Conservation (phyloP, 2,888 invertebrate genomes). For the Mylabris sibirica region DNA sequence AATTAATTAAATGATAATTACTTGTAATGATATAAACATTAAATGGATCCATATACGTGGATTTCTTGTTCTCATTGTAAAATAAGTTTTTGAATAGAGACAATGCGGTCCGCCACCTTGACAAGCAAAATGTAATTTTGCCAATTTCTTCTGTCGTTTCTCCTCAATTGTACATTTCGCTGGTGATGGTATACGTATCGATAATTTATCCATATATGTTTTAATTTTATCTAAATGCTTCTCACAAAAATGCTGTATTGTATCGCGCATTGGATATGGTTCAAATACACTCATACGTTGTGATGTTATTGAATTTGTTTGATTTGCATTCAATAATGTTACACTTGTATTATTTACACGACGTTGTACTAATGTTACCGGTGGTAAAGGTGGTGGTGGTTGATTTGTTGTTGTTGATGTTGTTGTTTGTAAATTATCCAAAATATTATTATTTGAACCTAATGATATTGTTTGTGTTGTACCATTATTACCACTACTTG, state of each 20-base stretch:
- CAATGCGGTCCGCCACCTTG: constrained; percentile 85
- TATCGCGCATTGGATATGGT: constrained; percentile 90
- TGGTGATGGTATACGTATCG: constrained; percentile 85
- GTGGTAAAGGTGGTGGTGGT: constrained; percentile 40
- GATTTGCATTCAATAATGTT: constrained; percentile 72
- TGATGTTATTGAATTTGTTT: constrained; percentile 51
- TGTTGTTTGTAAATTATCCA: constrained; percentile 31
- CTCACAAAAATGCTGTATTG: constrained; percentile 95
- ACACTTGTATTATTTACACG: constrained; percentile 78
- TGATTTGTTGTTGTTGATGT: constrained; percentile 62
- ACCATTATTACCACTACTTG: constrained; percentile 49
- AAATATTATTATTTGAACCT: constrained; percentile 43
- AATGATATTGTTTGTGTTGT: constrained; percentile 57
- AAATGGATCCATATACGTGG: constrained; percentile 94
- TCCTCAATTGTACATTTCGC: constrained; percentile 94
- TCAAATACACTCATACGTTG: constrained; percentile 84
- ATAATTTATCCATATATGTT: constrained; percentile 87
- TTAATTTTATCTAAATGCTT: constrained; percentile 93
- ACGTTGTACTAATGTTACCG: constrained; percentile 70
- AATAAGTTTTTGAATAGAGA: constrained; percentile 81
- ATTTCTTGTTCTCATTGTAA: constrained; percentile 80
- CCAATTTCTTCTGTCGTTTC: constrained; percentile 83
- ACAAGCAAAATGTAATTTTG: constrained; percentile 89
- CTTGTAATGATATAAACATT: constrained; percentile 91
- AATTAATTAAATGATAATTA: constrained; percentile 55